Base-by-base conservation (phyloP, 2,113 vertebrate species). In the Callipepla californica region DNA sequence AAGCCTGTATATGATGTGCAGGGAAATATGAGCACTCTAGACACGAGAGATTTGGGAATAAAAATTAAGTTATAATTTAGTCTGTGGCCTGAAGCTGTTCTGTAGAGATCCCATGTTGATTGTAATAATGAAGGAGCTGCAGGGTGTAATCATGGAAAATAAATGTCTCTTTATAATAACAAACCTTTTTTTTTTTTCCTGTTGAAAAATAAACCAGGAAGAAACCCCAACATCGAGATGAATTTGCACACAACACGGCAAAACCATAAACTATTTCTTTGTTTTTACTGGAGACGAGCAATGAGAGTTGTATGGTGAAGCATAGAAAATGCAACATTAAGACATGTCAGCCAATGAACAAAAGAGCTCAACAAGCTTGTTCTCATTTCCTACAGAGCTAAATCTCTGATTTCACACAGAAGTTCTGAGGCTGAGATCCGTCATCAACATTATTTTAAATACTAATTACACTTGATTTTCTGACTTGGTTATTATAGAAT, bases 191-290 rank as follows among this genome's bases (percentile, higher is more conserved):
- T 53, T 88, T 73, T 50, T 13, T 26, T 67, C 13, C 26, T 80
- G 38, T n/a, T 55, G 3, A 88, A 85, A 50, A 93, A 80, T 22
- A 88, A 86, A 66, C 51, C 13, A 65, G 18, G 19, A 58, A 73
- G 3, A 9, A 59, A 13, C 38, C 8, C 19, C 21, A 21, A 16
- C 13, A 26, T 65, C 53, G 7, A 53, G 25, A 66, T 51, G 7
- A 75, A 57, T 69, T 55, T 84, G 11, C 32, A 44, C 28, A 51
- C 11, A 68, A 10, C 10, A 70, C 5, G 10, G 47, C 44, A 40
- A 17, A 74, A 32, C 22, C 80, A 87, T 53, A 42, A 73, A 8
- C 10, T 72, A 26, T 51, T 65, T 62, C 0, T 77, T 26, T 18
- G 5, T 13, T 61, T 70, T 63, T 73, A 32, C 13, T 65, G 19